phyloP scores from a whole-genome alignment of 2,888 invertebrate species.

The Pristionchus exspectatus region DNA sequence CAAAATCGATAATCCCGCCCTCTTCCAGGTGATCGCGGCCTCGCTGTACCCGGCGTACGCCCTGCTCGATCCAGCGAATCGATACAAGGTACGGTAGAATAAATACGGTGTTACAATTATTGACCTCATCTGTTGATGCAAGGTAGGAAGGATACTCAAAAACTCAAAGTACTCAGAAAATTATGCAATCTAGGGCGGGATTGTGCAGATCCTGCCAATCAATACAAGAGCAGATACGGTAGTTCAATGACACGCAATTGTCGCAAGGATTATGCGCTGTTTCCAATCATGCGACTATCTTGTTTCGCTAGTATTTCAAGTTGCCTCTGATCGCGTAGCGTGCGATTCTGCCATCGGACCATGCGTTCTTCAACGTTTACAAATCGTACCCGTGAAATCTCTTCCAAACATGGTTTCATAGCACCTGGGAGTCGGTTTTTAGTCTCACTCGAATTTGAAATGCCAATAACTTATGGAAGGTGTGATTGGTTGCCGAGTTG shows the following conservation, averaged over 20 bases:
- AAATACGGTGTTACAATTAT: neutral
- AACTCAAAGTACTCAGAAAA: too few relatives aligned
- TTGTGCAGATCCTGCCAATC: neutral
- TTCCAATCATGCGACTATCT: neutral
- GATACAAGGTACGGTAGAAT: constrained; percentile 85
- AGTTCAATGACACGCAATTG: too few relatives aligned
- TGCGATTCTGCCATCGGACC: too few relatives aligned
- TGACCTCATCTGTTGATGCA: constrained; percentile 86
- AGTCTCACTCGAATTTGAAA: too few relatives aligned
- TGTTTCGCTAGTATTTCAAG: neutral
- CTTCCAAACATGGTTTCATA: too few relatives aligned
- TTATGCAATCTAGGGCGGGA: too few relatives aligned
- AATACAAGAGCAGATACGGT: neutral
- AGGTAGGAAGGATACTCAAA: constrained; percentile 82
- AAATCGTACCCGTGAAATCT: too few relatives aligned
- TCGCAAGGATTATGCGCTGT: neutral
- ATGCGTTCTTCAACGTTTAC: too few relatives aligned
- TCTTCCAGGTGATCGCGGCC: constrained; percentile 86
- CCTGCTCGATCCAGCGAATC: constrained; percentile 94
- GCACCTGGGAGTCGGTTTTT: too few relatives aligned
- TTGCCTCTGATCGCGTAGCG: too few relatives aligned
- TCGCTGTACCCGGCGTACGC: constrained; percentile 96
- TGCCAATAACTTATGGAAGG: too few relatives aligned
- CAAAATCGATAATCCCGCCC: constrained; percentile 76
- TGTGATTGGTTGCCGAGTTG: too few relatives aligned